Base-by-base conservation (phyloP, 2,888 invertebrate species). In the Taenaris catops region DNA sequence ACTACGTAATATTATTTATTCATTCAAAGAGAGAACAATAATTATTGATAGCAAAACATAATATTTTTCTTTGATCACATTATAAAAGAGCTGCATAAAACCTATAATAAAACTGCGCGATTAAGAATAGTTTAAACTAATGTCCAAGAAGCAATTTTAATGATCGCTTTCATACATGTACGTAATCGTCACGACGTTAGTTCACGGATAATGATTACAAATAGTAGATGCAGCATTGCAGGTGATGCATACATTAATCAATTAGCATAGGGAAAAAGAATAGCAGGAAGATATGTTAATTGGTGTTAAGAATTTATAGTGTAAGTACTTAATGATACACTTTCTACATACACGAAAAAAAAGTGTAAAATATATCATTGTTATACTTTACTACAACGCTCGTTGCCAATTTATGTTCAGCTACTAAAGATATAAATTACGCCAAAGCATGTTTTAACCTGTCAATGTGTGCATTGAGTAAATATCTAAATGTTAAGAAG, bases 401-500 rank as follows among this genome's bases (percentile, higher is more conserved):
- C 11, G 5, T 19, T 19, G 16, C 26, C 19, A 27, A 38, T 33
- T 33, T 40, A 41, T 29, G 33, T 36, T 8, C 19, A 17, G 8
- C n/a, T 16, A 21, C 10, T 11, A 4, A 23, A 10, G 12, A 23
- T 27, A 12, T 20, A 25, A 27, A 35, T 11, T 14, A 23, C 4
- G 16, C 8, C 25, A 8, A 25, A 19, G 19, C 26, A 24, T 25
- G 35, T 32, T 41, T 50, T 36, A 44, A 47, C 44, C 55, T 57
- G 51, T 50, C 55, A 54, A 55, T 51, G 43, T 48, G 40, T 47
- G 48, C 44, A 29, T 51, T 52, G 48, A 51, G 49, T 52, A 54
- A 57, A 56, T 53, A 53, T 53, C 49, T 61, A 61, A 68, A 61
- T 60, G 61, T 66, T 66, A 68, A 75, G 69, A 53, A 73, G 65